Base-by-base conservation (phyloP, 2,888 invertebrate species). In the Apeira syringaria region DNA sequence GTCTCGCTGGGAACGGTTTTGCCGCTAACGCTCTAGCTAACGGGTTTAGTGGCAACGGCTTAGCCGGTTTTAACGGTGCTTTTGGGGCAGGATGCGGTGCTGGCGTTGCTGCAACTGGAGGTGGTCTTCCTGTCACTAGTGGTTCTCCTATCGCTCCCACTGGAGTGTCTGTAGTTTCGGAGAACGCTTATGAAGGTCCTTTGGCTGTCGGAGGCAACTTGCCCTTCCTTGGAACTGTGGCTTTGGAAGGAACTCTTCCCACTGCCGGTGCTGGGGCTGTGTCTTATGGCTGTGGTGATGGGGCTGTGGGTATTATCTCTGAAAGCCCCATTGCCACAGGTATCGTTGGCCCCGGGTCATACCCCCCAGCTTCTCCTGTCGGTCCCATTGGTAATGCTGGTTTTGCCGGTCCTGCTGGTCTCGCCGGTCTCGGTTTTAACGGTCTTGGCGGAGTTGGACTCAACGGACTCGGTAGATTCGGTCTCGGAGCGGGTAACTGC, bases 151-250 rank as follows among this genome's bases (percentile, higher is more conserved):
- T 46, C 28, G 33, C 59, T 0, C 66, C 68, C 3, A 56, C 48
- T 3, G 71, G 73, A 1, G 50, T 75, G 1, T 56, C 61, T 6
- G 53, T 73, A 13, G 34, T 61, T 4, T 68, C 73, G 7, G 71
- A 71, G 20, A 74, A 73, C 38, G 50, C 53, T 0, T 63, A 67
- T 24, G 71, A 68, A 41, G 74, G 74, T 5, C 33, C 59, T 5
- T 34, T 74, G 1, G 32, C 43, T 1, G 65, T 68, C 0, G 47
- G 47, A 26, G 80, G 80, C 22, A 62, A 69, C 25, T 45, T 80
- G 13, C 79, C 74, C 0, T 74, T 76, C 57, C 40, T 74, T 1
- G 71, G 73, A 2, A 56, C 68, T 5, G 68, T 68, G 0, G 64
- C 45, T 5, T 22, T 76, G 8, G 71, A 75, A 18, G 75, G 74